phyloP scores from a whole-genome alignment of 2,113 vertebrate genomes.

The Collichthys lucidus region DNA sequence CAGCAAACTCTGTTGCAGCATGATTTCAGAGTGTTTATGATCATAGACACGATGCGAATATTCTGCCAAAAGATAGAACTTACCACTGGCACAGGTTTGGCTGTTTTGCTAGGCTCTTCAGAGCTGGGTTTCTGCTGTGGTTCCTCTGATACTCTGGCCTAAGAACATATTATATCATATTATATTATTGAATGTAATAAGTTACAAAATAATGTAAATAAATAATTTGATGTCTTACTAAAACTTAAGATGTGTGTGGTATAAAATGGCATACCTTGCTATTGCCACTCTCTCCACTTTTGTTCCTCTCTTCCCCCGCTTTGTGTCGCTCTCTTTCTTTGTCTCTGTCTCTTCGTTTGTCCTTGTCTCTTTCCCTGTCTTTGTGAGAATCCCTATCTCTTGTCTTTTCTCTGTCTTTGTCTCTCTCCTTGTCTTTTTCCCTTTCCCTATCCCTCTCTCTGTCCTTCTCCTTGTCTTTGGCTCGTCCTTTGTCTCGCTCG shows the following conservation, averaged over 20 bases:
- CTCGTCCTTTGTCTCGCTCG: conserved; percentile 78
- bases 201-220: neutral
- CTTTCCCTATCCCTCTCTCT: conserved; percentile 65
- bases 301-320: conserved; percentile 57
- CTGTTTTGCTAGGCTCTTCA: conserved; percentile 67
- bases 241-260: neutral
- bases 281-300: conserved; percentile 42
- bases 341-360: conserved; percentile 75
- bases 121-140: conserved; percentile 46
- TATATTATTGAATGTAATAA: no score
- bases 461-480: conserved; percentile 73
- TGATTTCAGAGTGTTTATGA: neutral
- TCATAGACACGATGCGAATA: neutral
- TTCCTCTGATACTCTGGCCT: conserved; percentile 74
- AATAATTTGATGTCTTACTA: neutral
- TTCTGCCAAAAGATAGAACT: neutral
- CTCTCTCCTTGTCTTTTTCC: conserved; percentile 71
- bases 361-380: conserved; percentile 70
- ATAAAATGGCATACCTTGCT: conserved; percentile 63
- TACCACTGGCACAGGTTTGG: conserved; percentile 72
- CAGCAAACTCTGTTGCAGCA: neutral
- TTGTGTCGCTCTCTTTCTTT: conserved; percentile 57
- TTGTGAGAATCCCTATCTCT: conserved; percentile 66
- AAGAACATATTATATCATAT: conserved; percentile 4
- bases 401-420: conserved; percentile 67